Percentiles rank a stretch among this genome's conserved stretches.
Evolutionary conservation across 2,113 vertebrate genomes (phyloP).

Genomic region (Gymnocephalus cernua): DNA sequence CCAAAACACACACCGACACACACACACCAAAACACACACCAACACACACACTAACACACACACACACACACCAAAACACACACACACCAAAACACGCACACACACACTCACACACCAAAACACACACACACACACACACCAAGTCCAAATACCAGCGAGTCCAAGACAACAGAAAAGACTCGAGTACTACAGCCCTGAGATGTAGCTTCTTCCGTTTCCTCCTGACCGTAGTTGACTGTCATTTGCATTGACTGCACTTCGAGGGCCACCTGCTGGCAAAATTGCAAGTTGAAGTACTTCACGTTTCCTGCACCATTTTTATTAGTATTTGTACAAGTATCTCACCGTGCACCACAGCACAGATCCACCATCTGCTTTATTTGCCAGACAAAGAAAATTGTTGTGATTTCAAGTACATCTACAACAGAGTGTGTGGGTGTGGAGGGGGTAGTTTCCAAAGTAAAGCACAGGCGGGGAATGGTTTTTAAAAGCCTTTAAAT

Average conservation of each 20-base stretch:
- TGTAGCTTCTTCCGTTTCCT: no score
- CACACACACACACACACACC: no score
- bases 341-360: not conserved
- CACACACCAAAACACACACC: no score
- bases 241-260: not conserved
- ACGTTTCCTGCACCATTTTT: not conserved
- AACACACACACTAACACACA: no score
- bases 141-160: no score
- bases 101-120: no score
- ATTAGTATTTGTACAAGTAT: no score
- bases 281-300: not conserved
- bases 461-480: not conserved
- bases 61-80: no score
- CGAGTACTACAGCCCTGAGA: no score
- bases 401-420: not conserved
- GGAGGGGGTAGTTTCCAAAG: slow-evolving; percentile 17
- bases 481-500: slow-evolving; percentile 16
- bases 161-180: no score
- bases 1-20: accelerated
- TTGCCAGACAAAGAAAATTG: not conserved
- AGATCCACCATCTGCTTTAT: not conserved
- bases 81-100: no score
- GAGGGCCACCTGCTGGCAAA: slow-evolving; percentile 1
- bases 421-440: not conserved
- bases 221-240: not conserved